Base-by-base conservation (phyloP, 37 sponge, comb jelly and placozoan species). In the Petrosia ficiformis region DNA sequence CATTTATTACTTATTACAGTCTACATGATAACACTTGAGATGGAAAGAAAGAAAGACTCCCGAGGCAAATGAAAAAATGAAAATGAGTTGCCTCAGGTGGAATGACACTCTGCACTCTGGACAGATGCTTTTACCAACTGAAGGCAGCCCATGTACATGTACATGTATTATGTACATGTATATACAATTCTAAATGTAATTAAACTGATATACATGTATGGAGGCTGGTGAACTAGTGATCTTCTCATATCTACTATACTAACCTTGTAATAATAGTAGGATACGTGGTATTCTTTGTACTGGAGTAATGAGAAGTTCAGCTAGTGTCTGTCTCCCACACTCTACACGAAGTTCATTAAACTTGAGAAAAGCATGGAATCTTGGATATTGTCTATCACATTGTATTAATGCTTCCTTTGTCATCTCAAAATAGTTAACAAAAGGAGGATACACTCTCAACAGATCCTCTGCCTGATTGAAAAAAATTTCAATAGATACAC, bases 311-410 rank as follows among this genome's bases (percentile, higher is more conserved):
- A 95, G 79, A 34, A 95, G 80, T 57, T 95, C 90, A 41, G 77
- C 90, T 41, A 95, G 67, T 4, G 86, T 85, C 78, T 95, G 96
- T 4, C 96, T 70, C 22, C 67, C 57, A 79, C 96, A 95, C 70
- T 95, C 93, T 2, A 91, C 72, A 40, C 64, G 57, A 14, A 86
- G 78, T 72, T 92, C 87, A 67, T 86, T 90, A 10, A 93, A 83
- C 91, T 93, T 92, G 26, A 95, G 70, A 76, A 95, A 95, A 29
- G 96, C 96, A 68, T 89, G 90, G 57, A 95, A 95, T 14, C 96
- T 60, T 3, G 96, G 96, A 67, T 85, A 89, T 69, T 48, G 80
- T 58, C 72, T 87, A 44, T 92, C 91, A 77, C 94, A 95, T 39
- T 71, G 80, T 36, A 78, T 64, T 77, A 95, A 79, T 10, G 84